These are phyloP conservation scores for Elysia chlorotica DNA, from an alignment of 1,140 invertebrate species.

Conservation along the genomic window DNA sequence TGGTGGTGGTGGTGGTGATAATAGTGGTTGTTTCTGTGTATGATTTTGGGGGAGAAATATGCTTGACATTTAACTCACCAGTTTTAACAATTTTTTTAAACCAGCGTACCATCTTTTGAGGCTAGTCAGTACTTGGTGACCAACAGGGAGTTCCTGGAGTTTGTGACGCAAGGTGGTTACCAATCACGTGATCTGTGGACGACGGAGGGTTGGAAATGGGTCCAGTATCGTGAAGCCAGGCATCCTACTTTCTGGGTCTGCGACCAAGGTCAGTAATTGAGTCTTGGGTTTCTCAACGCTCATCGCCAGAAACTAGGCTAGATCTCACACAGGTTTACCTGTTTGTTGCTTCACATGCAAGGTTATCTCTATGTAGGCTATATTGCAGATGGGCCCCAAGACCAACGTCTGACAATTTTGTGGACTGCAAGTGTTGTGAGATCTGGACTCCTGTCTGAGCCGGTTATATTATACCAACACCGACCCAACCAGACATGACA, in stretches of 20 bases:
- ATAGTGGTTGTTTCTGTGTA: too few species aligned
- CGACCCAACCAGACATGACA: too few species aligned
- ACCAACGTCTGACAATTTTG: not conserved
- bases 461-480: too few species aligned
- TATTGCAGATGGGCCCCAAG: not conserved
- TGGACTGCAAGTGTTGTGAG: not conserved
- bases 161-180: slow-evolving; percentile 58
- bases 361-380: not conserved
- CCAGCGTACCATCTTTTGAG: slow-evolving; percentile 58
- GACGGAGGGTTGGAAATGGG: slow-evolving; percentile 59
- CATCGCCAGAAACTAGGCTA: not conserved
- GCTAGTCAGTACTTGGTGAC: slow-evolving; percentile 56
- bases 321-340: not conserved
- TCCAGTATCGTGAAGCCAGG: slow-evolving; percentile 43
- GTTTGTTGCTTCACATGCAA: not conserved
- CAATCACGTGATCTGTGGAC: slow-evolving; percentile 49
- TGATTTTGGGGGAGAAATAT: too few species aligned
- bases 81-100: too few species aligned
- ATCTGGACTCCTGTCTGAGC: not conserved
- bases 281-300: not conserved
- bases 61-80: too few species aligned
- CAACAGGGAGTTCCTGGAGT: slow-evolving; percentile 57
- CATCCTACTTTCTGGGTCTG: slow-evolving; percentile 62
- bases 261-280: slow-evolving; percentile 41
- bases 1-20: too few species aligned